A percentile compares a stretch with the other conserved stretches of the same genome.
Evolutionary conservation across 2,113 vertebrate species (phyloP).

Genomic region (Nannobrachium achirus): DNA sequence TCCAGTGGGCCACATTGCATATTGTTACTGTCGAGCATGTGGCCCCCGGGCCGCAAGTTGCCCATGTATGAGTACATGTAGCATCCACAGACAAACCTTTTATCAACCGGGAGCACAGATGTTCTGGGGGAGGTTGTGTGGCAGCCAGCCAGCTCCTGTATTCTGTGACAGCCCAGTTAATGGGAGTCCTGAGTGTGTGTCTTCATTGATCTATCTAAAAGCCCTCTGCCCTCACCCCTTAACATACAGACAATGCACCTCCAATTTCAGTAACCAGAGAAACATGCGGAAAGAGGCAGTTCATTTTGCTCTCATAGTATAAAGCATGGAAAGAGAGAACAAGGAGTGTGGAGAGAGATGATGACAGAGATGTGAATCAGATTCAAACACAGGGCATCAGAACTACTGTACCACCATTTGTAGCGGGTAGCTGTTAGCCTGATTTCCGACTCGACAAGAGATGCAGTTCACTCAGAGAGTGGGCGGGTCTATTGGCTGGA

Average conservation of each 20-base stretch:
- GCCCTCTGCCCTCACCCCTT: slow-evolving; percentile 41
- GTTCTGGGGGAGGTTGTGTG: slow-evolving; percentile 23
- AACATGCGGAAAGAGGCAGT: not conserved
- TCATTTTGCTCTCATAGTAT: not conserved
- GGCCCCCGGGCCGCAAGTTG: too few species aligned
- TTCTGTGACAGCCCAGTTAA: slow-evolving; percentile 27
- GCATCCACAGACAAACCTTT: not conserved
- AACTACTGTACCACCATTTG: too few species aligned
- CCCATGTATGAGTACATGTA: not conserved
- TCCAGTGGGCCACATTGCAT: too few species aligned
- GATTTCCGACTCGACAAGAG: too few species aligned
- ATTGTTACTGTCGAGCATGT: too few species aligned
- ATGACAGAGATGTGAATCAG: too few species aligned
- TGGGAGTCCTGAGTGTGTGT: slow-evolving; percentile 37
- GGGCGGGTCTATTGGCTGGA: too few species aligned
- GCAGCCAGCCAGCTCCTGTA: slow-evolving; percentile 22
- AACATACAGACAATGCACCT: slow-evolving; percentile 41
- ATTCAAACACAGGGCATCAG: too few species aligned
- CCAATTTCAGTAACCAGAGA: slow-evolving; percentile 56
- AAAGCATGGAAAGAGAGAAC: too few species aligned
- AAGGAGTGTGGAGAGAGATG: too few species aligned
- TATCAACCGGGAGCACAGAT: not conserved
- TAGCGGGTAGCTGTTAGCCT: too few species aligned
- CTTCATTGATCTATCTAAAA: slow-evolving; percentile 65
- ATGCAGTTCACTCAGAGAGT: too few species aligned